Evolutionary conservation across 2,113 vertebrate species (phyloP), one percentile per base, ranked within the genome.

Genomic region (Burhinus oedicnemus): DNA sequence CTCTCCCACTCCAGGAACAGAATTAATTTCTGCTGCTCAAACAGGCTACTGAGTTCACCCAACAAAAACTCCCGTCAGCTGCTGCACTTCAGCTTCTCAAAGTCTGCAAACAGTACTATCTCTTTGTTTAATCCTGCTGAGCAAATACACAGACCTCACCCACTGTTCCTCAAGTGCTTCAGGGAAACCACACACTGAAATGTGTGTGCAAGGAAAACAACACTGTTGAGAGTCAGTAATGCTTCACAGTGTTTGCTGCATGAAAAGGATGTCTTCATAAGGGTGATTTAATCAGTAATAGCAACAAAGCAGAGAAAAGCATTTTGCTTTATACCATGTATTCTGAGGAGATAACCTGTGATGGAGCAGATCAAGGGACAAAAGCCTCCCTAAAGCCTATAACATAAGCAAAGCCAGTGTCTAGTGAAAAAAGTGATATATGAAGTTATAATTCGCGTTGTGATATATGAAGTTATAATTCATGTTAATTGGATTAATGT

Each of bases 121-220:
- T 76, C 45, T 61, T 27, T 79, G 66, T 54, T 86, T 57, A 83
- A 80, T 21, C 58, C 90, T 62, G 66, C 90, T 54, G 70, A 87
- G 82, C 78, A 95, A 89, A 96, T 17, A 84, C 71, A 82, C 38
- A 70, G 61, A 44, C 61, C 89, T 87, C 95, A 52, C 83, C 86
- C 83, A 25, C 49, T 8, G 36, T 12, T 84, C 36, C 87, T 66
- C 90, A 60, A 68, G 57, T 6, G 54, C 70, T 91, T n/a, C 66
- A 85, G 49, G 49, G 82, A 83, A 93, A 54, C 36, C 84, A 52
- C 72, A 21, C 7, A 5, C 20, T 5, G 13, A 60, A 90, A 58
- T 1, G 38, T 52, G 47, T 1, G 1, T 2, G 34, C 21, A n/a
- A 65, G 49, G 45, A n/a, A 65, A 83, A 40, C 66, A 13, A n/a